Evolutionary conservation across 2,113 vertebrate species (phyloP).

Genomic region (Oreotrochilus melanogaster): DNA sequence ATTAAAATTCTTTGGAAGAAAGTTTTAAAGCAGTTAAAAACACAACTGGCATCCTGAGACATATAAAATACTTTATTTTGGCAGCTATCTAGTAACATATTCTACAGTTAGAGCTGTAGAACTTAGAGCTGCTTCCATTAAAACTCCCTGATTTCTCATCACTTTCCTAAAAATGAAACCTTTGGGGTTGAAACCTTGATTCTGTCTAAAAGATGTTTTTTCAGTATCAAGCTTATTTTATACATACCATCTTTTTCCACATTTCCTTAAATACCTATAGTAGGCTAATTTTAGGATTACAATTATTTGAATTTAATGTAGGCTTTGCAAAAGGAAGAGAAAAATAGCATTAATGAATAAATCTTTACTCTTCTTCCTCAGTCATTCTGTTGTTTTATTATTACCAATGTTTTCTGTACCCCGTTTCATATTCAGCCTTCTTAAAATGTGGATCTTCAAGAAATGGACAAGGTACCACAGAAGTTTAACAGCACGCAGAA

Average conservation of each 20-base stretch:
- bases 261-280: neutral
- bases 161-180: neutral
- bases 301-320: neutral
- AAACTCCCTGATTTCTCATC: neutral
- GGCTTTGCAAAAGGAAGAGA: neutral
- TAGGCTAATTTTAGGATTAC: neutral
- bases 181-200: neutral
- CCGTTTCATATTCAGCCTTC: neutral
- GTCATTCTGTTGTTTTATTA: neutral
- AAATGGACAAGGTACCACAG: neutral
- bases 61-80: constrained; percentile 11
- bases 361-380: neutral
- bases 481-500: neutral
- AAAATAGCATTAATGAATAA: neutral
- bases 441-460: neutral
- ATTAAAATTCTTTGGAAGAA: neutral
- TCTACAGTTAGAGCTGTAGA: neutral
- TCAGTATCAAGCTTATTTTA: neutral
- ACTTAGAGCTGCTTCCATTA: neutral
- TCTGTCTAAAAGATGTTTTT: neutral
- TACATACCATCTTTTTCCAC: neutral
- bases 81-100: neutral
- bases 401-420: neutral
- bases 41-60: neutral
- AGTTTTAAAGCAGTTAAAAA: constrained; percentile 4